Evolutionary conservation across 2,113 vertebrate genomes (phyloP).

Genomic region (Dissostichus mawsoni): DNA sequence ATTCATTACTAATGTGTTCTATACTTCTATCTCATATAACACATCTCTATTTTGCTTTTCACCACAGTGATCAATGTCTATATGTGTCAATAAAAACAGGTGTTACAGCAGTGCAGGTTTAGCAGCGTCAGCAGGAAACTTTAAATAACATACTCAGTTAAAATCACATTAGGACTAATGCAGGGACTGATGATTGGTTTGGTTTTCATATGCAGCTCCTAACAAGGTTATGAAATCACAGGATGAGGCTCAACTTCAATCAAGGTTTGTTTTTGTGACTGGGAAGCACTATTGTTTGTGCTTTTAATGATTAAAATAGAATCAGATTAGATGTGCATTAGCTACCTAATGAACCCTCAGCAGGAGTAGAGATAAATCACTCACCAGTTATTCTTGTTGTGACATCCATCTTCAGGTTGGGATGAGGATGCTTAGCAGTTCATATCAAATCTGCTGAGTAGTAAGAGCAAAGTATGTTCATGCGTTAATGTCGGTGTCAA

Average conservation of each 20-base stretch:
- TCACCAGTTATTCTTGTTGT: constrained; percentile 22
- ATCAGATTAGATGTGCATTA: constrained; percentile 73
- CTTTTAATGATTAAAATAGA: constrained; percentile 62
- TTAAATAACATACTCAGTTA: constrained; percentile 48
- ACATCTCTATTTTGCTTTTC: not conserved
- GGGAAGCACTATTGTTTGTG: constrained; percentile 40
- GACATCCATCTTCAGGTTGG: constrained; percentile 29
- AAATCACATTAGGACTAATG: constrained; percentile 69
- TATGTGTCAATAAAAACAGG: constrained; percentile 12
- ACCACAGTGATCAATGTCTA: constrained; percentile 9
- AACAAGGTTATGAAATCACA: constrained; percentile 57
- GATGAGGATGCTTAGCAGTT: constrained; percentile 20
- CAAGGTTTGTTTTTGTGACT: constrained; percentile 3
- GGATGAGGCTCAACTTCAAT: constrained; percentile 41
- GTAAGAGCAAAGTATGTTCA: not conserved
- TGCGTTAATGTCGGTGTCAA: not conserved
- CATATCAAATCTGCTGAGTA: constrained; percentile 16
- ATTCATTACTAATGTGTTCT: no score
- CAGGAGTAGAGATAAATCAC: constrained; percentile 44
- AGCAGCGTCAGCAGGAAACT: constrained; percentile 73
- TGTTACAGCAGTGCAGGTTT: constrained; percentile 15
- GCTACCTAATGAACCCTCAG: constrained; percentile 42
- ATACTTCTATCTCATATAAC: no score
- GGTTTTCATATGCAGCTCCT: constrained; percentile 53
- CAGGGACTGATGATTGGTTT: constrained; percentile 42